Conservation (phyloP, 2,888 invertebrate genomes). For the Cataglyphis rosenhaueri region DNA sequence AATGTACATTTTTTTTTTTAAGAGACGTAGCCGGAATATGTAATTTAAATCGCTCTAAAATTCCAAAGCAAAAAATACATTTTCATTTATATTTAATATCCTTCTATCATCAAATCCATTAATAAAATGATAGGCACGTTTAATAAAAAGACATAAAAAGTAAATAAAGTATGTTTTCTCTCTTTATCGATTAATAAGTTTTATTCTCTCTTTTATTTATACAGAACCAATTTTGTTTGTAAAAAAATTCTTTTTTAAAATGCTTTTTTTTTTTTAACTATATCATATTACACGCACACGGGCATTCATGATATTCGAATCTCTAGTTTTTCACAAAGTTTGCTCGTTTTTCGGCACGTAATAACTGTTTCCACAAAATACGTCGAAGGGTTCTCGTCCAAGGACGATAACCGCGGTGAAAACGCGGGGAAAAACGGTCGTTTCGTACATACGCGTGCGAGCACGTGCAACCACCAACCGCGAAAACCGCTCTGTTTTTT, state of each 20-base stretch:
- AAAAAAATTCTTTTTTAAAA: not conserved
- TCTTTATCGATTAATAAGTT: not conserved
- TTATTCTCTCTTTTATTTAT: not conserved
- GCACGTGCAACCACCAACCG: slow-evolving; percentile 53
- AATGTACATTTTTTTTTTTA: not conserved
- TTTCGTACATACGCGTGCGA: slow-evolving; percentile 38
- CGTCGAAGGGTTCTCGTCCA: not conserved
- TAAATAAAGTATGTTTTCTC: too few relatives aligned
- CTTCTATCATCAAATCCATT: not conserved
- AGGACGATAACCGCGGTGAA: slow-evolving; percentile 34
- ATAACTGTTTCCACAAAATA: slow-evolving; percentile 13
- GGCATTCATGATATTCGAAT: not conserved
- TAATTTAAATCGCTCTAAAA: not conserved
- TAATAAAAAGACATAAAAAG: not conserved
- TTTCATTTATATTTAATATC: not conserved
- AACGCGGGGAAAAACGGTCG: slow-evolving; percentile 50
- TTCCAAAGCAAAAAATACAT: not conserved
- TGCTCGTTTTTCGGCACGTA: not conserved
- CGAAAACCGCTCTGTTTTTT: slow-evolving; percentile 65
- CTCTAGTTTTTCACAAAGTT: not conserved
- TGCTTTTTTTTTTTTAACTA: not conserved
- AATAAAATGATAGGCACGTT: not conserved
- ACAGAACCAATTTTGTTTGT: not conserved
- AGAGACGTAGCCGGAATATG: not conserved
- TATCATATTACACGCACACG: not conserved